Evolutionary conservation across 92 coral and sea anemone species (phyloP).

Genomic region (Porites divaricata): DNA sequence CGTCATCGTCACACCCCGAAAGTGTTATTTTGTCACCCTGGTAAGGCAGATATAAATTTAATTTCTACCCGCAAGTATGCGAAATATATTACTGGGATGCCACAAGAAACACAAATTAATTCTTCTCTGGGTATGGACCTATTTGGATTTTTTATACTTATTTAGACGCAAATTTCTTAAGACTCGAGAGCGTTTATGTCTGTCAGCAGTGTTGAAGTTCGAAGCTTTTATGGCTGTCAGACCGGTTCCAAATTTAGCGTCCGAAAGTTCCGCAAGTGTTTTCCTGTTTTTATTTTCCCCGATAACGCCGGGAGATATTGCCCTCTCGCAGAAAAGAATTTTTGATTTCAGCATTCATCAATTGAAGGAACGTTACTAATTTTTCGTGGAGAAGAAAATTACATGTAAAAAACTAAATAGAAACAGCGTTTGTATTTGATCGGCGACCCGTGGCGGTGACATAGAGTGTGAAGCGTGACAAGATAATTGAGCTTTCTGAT

Average conservation of each 20-base stretch:
- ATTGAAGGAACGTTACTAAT: neutral
- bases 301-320: neutral
- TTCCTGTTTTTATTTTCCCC: constrained; percentile 15
- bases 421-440: neutral
- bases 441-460: constrained; percentile 21
- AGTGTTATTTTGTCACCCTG: constrained; percentile 25
- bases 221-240: constrained; percentile 6
- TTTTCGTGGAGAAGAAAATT: neutral
- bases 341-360: neutral
- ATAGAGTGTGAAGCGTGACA: constrained; percentile 88
- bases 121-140: neutral
- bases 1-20: constrained; percentile 18
- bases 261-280: neutral
- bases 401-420: too few relatives aligned
- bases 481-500: constrained; percentile 35
- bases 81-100: constrained; percentile 12
- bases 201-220: constrained; percentile 3
- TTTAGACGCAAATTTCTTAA: neutral
- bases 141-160: neutral
- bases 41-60: constrained; percentile 19
- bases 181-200: constrained; percentile 1
- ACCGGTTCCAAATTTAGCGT: constrained; percentile 5
- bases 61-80: constrained; percentile 28
- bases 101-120: constrained; percentile 39
- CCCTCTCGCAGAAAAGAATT: neutral